Base-by-base conservation (phyloP, 2,888 invertebrate species). In the Cephus sareptanus region DNA sequence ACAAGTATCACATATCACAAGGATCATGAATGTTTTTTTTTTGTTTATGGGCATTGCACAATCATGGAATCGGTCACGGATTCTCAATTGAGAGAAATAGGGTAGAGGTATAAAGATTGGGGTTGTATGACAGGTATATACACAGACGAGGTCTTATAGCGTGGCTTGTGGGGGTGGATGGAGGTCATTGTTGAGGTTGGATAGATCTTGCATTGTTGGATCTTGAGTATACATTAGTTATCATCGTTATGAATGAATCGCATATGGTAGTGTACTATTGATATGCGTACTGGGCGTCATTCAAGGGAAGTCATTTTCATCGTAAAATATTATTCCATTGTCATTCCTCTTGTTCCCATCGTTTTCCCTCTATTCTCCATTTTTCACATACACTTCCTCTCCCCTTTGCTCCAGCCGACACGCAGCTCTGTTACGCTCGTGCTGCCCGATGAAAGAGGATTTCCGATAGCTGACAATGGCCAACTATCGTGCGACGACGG, bases 1-100 rank as follows among this genome's bases (percentile, higher is more conserved):
- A 86, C 79, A 85, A 76, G 78, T 71, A 71, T 76, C 78, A 75
- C 69, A 78, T 78, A 78, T 78, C 78, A 76, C 78, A 78, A 73
- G 73, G 78, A 78, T 78, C 73, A 78, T 78, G 75, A 71, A n/a
- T 79, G 30, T 30, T 30, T 30, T 31, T 68, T 69, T 77, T 68
- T 75, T 76, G 35, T 71, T 33, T 71, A 33, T 1, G 34, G 71
- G 71, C 33, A 71, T 1, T 31, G 71, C 56, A 56, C 56, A 56
- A 23, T 56, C 9, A 56, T 56, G 56, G 56, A 56, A 56, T 56
- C 40, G 23, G 23, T 40, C 0, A 40, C 40, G 40, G 40, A 40
- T 40, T 23, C 2, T 56, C 56, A 56, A 56, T 56, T 23, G 56
- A 56, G 56, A 56, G 56, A 56, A 9, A 23, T 23, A 56, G 23